phyloP scores from a whole-genome alignment of 2,113 vertebrate genomes.

The Lutjanus erythropterus region DNA sequence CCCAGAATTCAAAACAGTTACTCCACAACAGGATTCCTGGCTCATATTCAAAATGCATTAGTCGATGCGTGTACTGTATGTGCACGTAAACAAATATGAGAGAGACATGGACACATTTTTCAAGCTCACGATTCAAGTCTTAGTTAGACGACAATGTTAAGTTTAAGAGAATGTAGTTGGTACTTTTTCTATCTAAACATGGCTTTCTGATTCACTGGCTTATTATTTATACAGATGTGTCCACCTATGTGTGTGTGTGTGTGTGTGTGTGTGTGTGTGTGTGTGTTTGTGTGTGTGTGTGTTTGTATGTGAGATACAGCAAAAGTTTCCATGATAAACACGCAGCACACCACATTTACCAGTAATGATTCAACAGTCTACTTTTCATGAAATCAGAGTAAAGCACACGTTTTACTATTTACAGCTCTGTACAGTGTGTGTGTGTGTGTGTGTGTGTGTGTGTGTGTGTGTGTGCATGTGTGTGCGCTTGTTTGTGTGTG shows the following conservation, averaged over 20 bases:
- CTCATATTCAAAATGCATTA: constrained; percentile 51
- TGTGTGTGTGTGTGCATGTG: constrained; percentile 18
- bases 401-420: constrained; percentile 78
- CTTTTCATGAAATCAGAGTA: constrained; percentile 64
- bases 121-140: constrained; percentile 69
- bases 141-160: constrained; percentile 56
- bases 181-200: constrained; percentile 64
- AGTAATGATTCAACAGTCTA: constrained; percentile 72
- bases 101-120: constrained; percentile 44
- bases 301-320: constrained; percentile 53
- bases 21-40: constrained; percentile 48
- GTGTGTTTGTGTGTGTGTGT: constrained; percentile 24
- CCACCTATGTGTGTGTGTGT: constrained; percentile 13
- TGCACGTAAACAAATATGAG: constrained; percentile 52
- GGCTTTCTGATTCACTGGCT: constrained; percentile 72
- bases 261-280: constrained; percentile 8
- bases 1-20: constrained; percentile 25
- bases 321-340: constrained; percentile 68
- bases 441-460: constrained; percentile 22
- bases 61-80: constrained; percentile 3
- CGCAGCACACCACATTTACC: constrained; percentile 72
- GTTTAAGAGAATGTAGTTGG: constrained; percentile 53
- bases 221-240: constrained; percentile 55
- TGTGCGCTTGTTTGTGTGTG: constrained; percentile 13
- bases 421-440: constrained; percentile 78